These are phyloP conservation scores for Acyrthosiphon pisum DNA, from an alignment of 1,140 invertebrate species.

Conservation along the genomic window DNA sequence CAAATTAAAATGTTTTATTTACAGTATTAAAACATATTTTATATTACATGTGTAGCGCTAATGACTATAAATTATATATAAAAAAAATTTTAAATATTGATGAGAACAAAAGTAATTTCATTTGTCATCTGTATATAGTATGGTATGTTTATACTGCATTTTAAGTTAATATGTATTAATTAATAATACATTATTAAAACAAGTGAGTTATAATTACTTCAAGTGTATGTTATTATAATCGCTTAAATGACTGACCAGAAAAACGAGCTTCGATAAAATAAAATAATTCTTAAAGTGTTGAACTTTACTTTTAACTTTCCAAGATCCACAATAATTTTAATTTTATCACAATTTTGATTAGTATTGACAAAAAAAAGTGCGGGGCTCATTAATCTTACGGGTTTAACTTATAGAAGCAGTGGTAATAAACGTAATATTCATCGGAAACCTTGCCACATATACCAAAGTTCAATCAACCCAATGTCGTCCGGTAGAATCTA, in stretches of 20 bases:
- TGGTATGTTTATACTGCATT: background rate
- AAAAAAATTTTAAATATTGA: too few relatives aligned
- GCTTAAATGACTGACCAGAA: background rate
- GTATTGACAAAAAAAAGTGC: background rate
- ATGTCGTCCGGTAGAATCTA: background rate
- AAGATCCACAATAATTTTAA: background rate
- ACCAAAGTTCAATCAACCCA: constrained; percentile 44
- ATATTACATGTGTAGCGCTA: too few relatives aligned
- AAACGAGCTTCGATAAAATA: background rate
- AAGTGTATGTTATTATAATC: background rate
- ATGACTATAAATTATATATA: too few relatives aligned
- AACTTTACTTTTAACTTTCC: background rate
- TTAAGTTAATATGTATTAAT: background rate
- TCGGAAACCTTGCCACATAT: background rate
- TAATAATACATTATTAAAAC: background rate
- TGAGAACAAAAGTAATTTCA: too few relatives aligned
- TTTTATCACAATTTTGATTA: background rate
- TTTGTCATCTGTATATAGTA: too few relatives aligned
- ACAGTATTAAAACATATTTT: too few relatives aligned
- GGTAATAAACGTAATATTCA: background rate
- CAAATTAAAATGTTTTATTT: too few relatives aligned
- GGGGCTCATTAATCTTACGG: background rate
- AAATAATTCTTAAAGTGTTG: background rate
- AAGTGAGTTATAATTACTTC: background rate
- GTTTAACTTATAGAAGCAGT: background rate